Base-by-base conservation (phyloP, 2,113 vertebrate genomes). In the Ploceus nigricollis region DNA sequence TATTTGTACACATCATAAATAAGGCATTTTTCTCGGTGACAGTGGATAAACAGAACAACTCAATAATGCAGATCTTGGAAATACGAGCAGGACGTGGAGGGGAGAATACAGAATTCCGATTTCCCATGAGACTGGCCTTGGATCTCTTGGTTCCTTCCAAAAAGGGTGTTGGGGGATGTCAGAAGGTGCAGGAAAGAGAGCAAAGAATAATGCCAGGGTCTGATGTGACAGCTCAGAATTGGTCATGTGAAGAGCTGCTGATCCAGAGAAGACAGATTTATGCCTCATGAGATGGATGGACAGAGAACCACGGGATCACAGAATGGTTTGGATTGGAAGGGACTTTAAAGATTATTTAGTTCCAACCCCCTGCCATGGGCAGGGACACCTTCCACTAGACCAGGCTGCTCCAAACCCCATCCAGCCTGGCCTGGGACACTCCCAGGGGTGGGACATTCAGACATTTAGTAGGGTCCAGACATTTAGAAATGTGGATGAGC, bases 1-100 rank as follows among this genome's bases (percentile, higher is more conserved):
- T 90, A 66, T 88, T 97, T 92, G 83, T 54, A 80, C 58, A 77
- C 76, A 65, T 60, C 70, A 37, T 69, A 96, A 95, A 80, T 88
- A 88, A 88, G 63, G 35, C 63, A 12, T 80, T 93, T 93, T 78
- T 76, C 82, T 88, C 4, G 2, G 79, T 77, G 85, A 15, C 42
- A 61, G 75, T 6, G 86, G 75, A 69, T 58, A 81, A 90, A 79
- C 45, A 69, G 22, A 90, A 73, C 2, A 24, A 87, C 15, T 48
- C 70, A 73, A 53, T 78, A 79, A 47, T 23, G 53, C 12, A 57
- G 53, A 45, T 72, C 70, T 42, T 87, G 75, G 88, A 82, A 93
- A 65, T 17, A 65, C 0, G 9, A 56, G 22, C 3, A 7, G 31
- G 7, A 57, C 11, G 1, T 9, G 17, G 19, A 63, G 19, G 4